phyloP scores from a whole-genome alignment of 2,113 vertebrate species.

The Stegastes partitus region DNA sequence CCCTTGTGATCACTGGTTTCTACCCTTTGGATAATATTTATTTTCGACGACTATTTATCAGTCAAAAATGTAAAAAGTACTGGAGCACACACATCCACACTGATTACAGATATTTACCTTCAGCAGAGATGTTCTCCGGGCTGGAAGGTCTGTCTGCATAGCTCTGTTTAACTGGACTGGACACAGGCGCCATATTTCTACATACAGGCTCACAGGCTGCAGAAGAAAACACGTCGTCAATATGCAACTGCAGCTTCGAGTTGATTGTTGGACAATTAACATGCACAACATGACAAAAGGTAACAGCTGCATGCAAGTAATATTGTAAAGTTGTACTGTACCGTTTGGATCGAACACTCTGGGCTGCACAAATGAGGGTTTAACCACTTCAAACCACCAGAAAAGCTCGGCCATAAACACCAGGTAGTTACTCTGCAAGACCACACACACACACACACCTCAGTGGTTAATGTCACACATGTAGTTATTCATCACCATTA shows the following conservation, averaged over 20 bases:
- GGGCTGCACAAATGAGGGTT: slow-evolving; percentile 95
- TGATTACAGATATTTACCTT: slow-evolving; percentile 51
- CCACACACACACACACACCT: slow-evolving; percentile 50
- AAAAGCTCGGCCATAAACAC: slow-evolving; percentile 99
- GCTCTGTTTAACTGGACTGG: slow-evolving; percentile 77
- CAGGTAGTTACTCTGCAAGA: slow-evolving; percentile 94
- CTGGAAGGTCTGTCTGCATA: slow-evolving; percentile 69
- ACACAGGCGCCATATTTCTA: slow-evolving; percentile 70
- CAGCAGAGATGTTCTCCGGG: slow-evolving; percentile 56
- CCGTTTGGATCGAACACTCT: slow-evolving; percentile 88
- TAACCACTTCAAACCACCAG: slow-evolving; percentile 99
- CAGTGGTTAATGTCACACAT: slow-evolving; percentile 29
- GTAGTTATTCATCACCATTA: not conserved
- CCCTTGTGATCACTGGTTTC: no score
- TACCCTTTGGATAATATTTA: not conserved
- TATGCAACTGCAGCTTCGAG: not conserved
- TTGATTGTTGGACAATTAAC: not conserved
- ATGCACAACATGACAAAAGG: not conserved
- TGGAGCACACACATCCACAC: not conserved
- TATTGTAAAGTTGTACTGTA: slow-evolving; percentile 62
- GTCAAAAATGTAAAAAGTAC: not conserved
- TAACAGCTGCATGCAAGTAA: not conserved
- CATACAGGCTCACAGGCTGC: slow-evolving; percentile 65
- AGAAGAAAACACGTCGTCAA: slow-evolving; percentile 13
- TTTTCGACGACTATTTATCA: not conserved